Base-by-base conservation (phyloP, 1,140 invertebrate genomes). In the Tetragonula clypearis region DNA sequence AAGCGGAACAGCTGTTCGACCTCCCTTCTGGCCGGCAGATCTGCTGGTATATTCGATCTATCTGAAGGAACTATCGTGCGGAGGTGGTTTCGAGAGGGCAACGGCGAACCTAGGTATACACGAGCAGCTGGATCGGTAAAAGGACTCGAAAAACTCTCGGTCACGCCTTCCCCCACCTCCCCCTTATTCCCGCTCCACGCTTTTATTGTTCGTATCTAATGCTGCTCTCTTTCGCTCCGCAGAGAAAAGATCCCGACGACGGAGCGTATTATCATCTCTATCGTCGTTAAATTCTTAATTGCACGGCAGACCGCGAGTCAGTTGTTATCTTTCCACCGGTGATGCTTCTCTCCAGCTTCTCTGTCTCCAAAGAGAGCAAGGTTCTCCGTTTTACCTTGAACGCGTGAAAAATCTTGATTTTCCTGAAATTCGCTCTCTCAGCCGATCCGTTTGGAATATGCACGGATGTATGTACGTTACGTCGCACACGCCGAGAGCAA, bases 21-120 rank as follows among this genome's bases (percentile, higher is more conserved):
- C 88, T 8, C 85, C 79, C 87, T 85, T 84, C 71, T 83, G 85
- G 77, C 77, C 85, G 77, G 3, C n/a, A 85, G 89, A 87, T 90
- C 85, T 73, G 30, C 82, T 23, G 68, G 86, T 82, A 90, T 90
- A 90, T 90, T 90, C 89, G 68, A 71, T 58, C 88, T 90, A 90
- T 90, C 89, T 90, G 79, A 90, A 83, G 66, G 30, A 87, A 86
- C 88, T 90, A 90, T 90, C 88, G 88, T 73, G 85, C 69, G 89
- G 88, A 90, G 89, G 89, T 84, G 86, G 88, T 69, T 86, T 87
- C 75, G 78, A 89, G 83, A 82, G 85, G 68, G 85, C 84, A 86
- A 86, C 84, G 87, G 65, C 15, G 86, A 76, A 80, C 74, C 87
- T 86, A 87, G 85, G 87, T 81, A 89, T 62, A 17, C n/a, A 26